A percentile compares a stretch with the other conserved stretches of the same genome.
These are phyloP conservation scores for Mesocentrotus franciscanus DNA, from an alignment of 53 echinoderm and acorn worm species.

Conservation along the genomic window DNA sequence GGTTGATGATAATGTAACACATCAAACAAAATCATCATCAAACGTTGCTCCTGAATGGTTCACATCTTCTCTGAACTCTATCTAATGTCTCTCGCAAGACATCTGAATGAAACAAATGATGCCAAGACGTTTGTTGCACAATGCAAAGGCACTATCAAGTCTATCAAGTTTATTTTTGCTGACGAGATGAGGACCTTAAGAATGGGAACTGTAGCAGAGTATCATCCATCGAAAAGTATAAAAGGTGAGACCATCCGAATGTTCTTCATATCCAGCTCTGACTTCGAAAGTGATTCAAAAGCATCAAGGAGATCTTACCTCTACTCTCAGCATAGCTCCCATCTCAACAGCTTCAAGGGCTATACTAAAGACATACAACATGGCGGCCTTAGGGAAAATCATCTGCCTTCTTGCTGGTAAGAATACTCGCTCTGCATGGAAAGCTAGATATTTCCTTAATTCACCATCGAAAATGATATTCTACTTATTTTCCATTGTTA, in stretches of 20 bases:
- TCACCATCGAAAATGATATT: too few species aligned
- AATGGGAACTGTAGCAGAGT: not conserved
- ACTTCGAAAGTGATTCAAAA: not conserved
- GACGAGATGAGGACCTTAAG: not conserved
- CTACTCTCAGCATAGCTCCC: not conserved
- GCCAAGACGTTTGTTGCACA: not conserved
- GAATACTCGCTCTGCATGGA: not conserved
- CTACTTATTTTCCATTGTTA: too few species aligned
- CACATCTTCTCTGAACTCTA: not conserved
- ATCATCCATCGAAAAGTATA: slow-evolving; percentile 4
- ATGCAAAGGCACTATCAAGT: not conserved
- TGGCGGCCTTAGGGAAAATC: not conserved
- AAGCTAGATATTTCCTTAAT: too few species aligned
- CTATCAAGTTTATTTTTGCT: not conserved
- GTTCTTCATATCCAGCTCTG: not conserved
- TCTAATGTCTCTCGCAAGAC: not conserved
- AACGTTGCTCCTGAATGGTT: not conserved
- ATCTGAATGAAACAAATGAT: not conserved
- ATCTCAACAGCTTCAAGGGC: not conserved
- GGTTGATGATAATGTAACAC: not conserved
- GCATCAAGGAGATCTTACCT: not conserved
- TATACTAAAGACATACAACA: not conserved
- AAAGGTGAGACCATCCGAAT: not conserved
- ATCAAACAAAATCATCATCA: slow-evolving; percentile 4
- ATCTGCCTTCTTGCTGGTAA: slow-evolving; percentile 19